These are phyloP conservation scores for Rhabdophis nuchalis DNA, from an alignment of 2,797 vertebrate species.

Conservation along the genomic window DNA sequence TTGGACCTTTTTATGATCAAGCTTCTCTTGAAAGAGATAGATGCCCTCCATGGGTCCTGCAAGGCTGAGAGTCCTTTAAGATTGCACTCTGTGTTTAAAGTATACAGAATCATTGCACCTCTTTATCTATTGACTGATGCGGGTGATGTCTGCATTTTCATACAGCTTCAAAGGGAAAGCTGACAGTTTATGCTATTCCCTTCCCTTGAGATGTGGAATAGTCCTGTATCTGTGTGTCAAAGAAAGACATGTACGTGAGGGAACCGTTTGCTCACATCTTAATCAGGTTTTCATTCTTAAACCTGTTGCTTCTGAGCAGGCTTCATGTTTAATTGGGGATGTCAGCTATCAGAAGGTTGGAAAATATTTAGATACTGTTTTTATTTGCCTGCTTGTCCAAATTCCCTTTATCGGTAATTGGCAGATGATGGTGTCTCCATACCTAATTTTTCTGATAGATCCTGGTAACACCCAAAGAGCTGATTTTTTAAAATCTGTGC, in stretches of 20 bases:
- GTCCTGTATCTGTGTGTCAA: not conserved
- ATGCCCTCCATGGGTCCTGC: no score
- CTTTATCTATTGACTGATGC: not conserved
- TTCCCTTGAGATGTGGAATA: not conserved
- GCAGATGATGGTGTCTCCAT: conserved; percentile 28
- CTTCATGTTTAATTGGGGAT: conserved; percentile 18
- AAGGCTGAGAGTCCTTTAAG: not conserved
- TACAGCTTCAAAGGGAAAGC: not conserved
- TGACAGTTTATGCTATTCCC: not conserved
- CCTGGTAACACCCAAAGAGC: conserved; percentile 32
- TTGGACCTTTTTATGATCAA: not conserved
- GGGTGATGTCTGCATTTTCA: fast-evolving
- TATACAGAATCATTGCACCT: not conserved
- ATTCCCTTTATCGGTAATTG: conserved; percentile 14
- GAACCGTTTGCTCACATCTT: not conserved
- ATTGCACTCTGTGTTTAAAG: not conserved
- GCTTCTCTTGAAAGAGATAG: not conserved
- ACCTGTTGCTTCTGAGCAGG: conserved; percentile 28
- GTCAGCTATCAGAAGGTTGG: not conserved
- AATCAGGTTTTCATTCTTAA: not conserved
- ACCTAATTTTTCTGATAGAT: conserved; percentile 51
- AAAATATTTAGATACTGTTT: conserved; percentile 8
- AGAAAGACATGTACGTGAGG: not conserved
- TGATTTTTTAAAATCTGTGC: conserved; percentile 11
- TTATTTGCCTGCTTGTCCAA: not conserved